Evolutionary conservation across 2,797 vertebrate species (phyloP).

Genomic region (Caiman crocodilus): DNA sequence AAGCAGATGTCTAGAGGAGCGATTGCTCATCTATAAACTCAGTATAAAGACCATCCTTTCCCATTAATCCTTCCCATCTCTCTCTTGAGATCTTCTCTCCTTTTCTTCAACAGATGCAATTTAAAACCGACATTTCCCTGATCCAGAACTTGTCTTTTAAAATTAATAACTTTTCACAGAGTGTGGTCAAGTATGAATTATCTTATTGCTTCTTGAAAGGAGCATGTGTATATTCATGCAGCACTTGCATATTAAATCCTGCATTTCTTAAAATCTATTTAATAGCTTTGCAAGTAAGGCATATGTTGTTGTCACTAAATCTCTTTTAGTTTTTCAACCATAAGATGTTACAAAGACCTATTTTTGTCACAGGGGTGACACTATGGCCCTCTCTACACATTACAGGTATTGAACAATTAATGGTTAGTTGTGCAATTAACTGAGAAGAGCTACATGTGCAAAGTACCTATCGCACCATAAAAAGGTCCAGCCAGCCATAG

Average conservation of each 20-base stretch:
- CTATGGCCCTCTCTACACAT: too few species aligned
- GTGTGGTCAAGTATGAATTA: not conserved
- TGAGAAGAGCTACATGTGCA: too few species aligned
- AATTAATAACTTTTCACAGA: constrained; percentile 1
- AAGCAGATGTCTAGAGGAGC: constrained; percentile 55
- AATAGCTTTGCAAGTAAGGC: not conserved
- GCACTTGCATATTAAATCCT: not conserved
- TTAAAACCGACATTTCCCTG: constrained; percentile 35
- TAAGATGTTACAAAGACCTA: too few species aligned
- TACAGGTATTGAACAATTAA: too few species aligned
- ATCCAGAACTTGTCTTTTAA: not conserved
- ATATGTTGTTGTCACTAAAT: too few species aligned
- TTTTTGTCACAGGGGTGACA: too few species aligned
- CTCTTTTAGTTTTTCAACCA: not conserved
- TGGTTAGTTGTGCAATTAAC: too few species aligned
- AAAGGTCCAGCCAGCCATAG: too few species aligned
- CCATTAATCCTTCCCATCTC: not conserved
- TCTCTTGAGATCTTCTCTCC: not conserved
- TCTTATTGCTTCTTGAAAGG: not conserved
- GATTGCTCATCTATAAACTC: constrained; percentile 49
- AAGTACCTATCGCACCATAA: too few species aligned
- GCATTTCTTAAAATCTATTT: not conserved
- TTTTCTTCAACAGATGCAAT: constrained; percentile 18
- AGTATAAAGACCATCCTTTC: constrained; percentile 36
- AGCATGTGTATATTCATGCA: not conserved